phyloP scores from a whole-genome alignment of 2,113 vertebrate species.

The Onychorhynchus coronatus region DNA sequence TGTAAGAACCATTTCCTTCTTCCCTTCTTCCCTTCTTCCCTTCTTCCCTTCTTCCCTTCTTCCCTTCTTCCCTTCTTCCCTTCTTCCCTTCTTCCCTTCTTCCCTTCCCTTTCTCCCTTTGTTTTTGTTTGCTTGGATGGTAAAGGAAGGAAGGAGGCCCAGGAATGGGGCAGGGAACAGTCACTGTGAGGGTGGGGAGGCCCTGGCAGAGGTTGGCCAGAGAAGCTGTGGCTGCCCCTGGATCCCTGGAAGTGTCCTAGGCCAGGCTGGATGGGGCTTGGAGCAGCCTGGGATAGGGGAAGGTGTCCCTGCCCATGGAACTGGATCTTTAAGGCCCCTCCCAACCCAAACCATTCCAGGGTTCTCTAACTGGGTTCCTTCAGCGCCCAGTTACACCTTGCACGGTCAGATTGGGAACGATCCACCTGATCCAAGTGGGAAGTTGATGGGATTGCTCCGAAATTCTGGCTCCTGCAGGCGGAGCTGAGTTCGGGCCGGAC shows the following conservation, averaged over 20 bases:
- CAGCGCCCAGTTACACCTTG: neutral
- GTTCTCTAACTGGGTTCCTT: neutral
- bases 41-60: neutral
- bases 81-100: neutral
- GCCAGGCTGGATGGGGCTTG: fast-evolving
- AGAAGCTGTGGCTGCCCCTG: neutral
- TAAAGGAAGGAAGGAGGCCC: neutral
- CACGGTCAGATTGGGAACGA: neutral
- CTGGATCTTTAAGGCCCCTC: neutral
- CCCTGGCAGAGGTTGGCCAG: neutral
- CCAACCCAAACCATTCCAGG: neutral
- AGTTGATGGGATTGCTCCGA: neutral
- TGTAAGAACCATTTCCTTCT: neutral
- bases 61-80: neutral
- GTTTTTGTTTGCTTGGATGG: neutral
- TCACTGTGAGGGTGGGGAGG: fast-evolving
- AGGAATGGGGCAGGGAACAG: neutral
- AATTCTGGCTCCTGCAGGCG: neutral
- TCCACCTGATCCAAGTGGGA: neutral
- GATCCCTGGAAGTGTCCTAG: neutral
- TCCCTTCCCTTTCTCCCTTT: neutral
- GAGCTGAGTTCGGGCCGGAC: neutral
- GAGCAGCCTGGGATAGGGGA: fast-evolving
- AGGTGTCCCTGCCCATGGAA: neutral
- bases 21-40: neutral